Evolutionary conservation across 2,888 invertebrate species (phyloP), one percentile per base, ranked within the genome.

Genomic region (Teleiodes luculella): DNA sequence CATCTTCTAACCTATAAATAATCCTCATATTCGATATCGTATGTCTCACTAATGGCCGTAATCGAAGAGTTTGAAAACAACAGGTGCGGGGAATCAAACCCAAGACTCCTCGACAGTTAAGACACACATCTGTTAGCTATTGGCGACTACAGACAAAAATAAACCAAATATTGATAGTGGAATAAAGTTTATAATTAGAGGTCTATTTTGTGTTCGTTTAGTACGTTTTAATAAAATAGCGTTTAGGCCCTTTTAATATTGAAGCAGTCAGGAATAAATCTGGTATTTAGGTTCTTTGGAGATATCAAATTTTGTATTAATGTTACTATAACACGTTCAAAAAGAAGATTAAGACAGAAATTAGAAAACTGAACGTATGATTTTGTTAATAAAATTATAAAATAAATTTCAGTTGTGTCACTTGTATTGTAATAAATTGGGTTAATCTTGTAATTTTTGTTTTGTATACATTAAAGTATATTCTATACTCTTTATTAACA

Each of bases 11-110:
- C 37, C 49, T 20, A 36, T 2, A 49, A 49, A 49, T 49, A 49
- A 37, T 28, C 4, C 16, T 70, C 73, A 80, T 81, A 81, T 83
- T 84, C 78, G 80, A 81, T 86, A 80, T 85, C 86, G 74, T 68
- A 67, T 67, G 64, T 67, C 63, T 62, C 76, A 63, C 87, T 88
- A 88, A 89, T 88, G 88, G 86, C 62, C 73, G 83, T 80, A 80
- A 86, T 86, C 80, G 87, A 85, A 82, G 80, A 75, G 76, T 79
- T 77, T 68, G 74, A 80, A 83, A 83, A 84, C 84, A 86, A 81
- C 88, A 87, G 89, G 86, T 89, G 89, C 53, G 66, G 64, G 75
- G 83, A 82, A 80, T 89, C 88, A 88, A 87, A 87, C 83, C 77
- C 68, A 63, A 55, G 70, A 62, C 68, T 61, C 0, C 39, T 10